phyloP scores from a whole-genome alignment of 2,113 vertebrate species.

The Camelus bactrianus region DNA sequence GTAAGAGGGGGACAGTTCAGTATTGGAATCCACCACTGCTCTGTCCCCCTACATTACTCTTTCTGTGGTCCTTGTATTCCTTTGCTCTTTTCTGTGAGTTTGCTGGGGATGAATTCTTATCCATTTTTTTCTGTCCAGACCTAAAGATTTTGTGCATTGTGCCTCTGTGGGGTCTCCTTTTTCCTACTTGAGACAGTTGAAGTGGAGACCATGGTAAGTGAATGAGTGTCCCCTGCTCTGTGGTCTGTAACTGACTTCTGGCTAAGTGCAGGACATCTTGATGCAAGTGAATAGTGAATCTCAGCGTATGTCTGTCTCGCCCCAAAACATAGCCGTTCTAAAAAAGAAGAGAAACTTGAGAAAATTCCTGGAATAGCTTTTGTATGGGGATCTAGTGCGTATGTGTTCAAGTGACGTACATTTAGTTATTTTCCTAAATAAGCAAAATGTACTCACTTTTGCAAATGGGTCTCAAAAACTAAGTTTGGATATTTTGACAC shows the following conservation, averaged over 20 bases:
- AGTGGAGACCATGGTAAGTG: not conserved
- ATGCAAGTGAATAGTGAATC: not conserved
- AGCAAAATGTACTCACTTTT: not conserved
- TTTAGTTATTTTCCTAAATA: conserved; percentile 5
- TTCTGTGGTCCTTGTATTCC: not conserved
- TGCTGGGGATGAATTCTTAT: not conserved
- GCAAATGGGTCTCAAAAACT: not conserved
- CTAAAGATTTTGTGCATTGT: not conserved
- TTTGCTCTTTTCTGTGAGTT: not conserved
- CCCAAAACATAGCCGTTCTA: not conserved
- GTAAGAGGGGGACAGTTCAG: not conserved
- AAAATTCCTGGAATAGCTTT: not conserved
- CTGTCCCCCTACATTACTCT: not conserved
- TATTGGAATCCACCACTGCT: not conserved
- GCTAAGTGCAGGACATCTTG: not conserved
- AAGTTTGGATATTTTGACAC: not conserved
- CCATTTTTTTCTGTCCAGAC: not conserved
- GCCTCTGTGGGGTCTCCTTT: not conserved
- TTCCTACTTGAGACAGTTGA: not conserved
- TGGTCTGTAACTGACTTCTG: not conserved
- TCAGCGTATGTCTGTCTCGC: not conserved
- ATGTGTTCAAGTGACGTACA: not conserved
- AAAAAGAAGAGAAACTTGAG: not conserved
- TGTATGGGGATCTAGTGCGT: not conserved
- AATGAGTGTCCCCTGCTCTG: not conserved